Evolutionary conservation across 2,113 vertebrate genomes (phyloP).

Genomic region (Cinclus cinclus): DNA sequence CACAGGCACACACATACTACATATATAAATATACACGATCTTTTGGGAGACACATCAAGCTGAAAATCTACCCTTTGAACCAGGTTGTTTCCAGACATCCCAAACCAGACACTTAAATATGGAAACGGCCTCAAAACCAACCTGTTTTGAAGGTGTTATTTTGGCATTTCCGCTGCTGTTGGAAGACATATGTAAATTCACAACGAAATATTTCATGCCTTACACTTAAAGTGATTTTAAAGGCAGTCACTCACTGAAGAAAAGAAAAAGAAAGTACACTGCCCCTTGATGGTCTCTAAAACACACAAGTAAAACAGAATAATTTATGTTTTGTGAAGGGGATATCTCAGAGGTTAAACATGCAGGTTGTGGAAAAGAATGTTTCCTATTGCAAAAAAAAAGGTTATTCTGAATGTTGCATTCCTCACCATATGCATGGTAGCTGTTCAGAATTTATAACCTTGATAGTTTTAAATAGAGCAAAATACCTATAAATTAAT

Average conservation of each 20-base stretch:
- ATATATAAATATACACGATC: not conserved
- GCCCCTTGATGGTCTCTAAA: not conserved
- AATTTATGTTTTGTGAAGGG: not conserved
- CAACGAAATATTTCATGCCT: not conserved
- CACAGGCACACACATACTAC: not conserved
- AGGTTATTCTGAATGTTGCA: not conserved
- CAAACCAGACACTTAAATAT: not conserved
- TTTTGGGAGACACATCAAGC: not conserved
- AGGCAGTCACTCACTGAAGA: not conserved
- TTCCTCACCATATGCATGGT: not conserved
- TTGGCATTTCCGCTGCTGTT: not conserved
- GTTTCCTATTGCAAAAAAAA: not conserved
- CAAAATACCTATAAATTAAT: not conserved
- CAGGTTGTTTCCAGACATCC: not conserved
- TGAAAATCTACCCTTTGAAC: not conserved
- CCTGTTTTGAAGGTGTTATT: not conserved
- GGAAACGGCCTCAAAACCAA: not conserved
- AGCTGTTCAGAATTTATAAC: conserved; percentile 22
- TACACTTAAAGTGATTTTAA: not conserved
- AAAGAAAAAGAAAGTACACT: not conserved
- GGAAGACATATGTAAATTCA: not conserved
- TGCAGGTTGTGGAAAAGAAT: not conserved
- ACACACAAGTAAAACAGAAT: not conserved
- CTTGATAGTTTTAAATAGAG: not conserved
- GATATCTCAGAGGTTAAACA: not conserved